phyloP scores from a whole-genome alignment of 2,113 vertebrate species.

The Picathartes gymnocephalus region DNA sequence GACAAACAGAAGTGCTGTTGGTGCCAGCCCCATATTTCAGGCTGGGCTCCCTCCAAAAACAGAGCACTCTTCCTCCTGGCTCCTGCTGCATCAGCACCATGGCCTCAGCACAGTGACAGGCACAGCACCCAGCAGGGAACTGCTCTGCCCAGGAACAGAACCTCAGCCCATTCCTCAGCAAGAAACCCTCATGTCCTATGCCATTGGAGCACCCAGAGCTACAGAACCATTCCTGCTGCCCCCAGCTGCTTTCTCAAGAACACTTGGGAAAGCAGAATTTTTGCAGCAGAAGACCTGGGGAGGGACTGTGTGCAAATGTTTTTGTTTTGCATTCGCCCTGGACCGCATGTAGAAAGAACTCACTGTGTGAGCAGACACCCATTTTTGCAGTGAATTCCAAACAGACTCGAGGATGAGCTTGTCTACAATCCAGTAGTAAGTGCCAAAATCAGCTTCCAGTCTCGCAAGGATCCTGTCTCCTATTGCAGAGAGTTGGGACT shows the following conservation, averaged over 20 bases:
- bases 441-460: not conserved
- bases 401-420: not conserved
- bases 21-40: not conserved
- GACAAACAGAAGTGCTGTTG: not conserved
- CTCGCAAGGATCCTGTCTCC: not conserved
- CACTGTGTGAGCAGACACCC: fast-evolving
- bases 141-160: not conserved
- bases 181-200: not conserved
- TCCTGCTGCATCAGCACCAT: not conserved
- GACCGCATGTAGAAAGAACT: fast-evolving
- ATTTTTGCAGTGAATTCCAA: not conserved
- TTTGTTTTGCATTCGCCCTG: not conserved
- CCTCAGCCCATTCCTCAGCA: not conserved
- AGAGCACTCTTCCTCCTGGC: not conserved
- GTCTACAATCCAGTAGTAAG: not conserved
- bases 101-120: not conserved
- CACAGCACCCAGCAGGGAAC: not conserved
- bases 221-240: not conserved
- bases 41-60: not conserved
- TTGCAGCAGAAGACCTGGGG: not conserved
- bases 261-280: not conserved
- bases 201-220: not conserved
- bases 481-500: not conserved
- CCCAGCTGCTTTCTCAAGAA: not conserved
- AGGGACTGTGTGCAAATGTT: not conserved